Evolutionary conservation across 2,113 vertebrate genomes (phyloP).

Genomic region (Piliocolobus tephrosceles): DNA sequence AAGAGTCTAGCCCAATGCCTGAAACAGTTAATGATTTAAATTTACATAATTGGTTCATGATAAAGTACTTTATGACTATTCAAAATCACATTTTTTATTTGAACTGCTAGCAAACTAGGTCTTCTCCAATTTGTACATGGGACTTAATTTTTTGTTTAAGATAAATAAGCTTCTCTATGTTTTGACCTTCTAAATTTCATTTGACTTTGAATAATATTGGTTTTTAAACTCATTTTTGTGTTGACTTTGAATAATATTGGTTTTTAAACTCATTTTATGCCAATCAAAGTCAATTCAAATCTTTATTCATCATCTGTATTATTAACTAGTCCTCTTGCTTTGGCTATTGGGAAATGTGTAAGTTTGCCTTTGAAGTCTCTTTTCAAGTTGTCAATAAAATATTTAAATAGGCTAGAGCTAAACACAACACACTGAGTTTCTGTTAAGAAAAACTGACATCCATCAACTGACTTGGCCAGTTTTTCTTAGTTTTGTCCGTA

Average conservation of each 20-base stretch:
- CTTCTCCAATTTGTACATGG: not conserved
- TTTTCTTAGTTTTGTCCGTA: not conserved
- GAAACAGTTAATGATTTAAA: not conserved
- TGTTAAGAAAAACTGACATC: not conserved
- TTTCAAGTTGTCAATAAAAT: constrained; percentile 3
- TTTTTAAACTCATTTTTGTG: constrained; percentile 9
- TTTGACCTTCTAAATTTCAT: constrained; percentile 12
- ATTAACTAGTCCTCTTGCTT: not conserved
- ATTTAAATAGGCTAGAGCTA: constrained; percentile 25
- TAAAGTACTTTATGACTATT: not conserved
- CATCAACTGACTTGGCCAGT: not conserved
- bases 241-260: not conserved
- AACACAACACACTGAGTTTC: not conserved
- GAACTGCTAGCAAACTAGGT: not conserved
- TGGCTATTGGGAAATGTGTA: not conserved
- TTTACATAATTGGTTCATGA: not conserved
- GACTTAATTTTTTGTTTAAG: not conserved
- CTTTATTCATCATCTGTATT: not conserved
- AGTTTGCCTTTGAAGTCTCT: constrained; percentile 27
- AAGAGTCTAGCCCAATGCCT: not conserved
- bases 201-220: not conserved
- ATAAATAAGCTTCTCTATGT: constrained; percentile 17
- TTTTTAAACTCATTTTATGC: constrained; percentile 25
- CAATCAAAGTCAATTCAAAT: not conserved
- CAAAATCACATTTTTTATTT: not conserved